These are phyloP conservation scores for Gallinago paraguaiae DNA, from an alignment of 2,113 vertebrate genomes.

Conservation along the genomic window DNA sequence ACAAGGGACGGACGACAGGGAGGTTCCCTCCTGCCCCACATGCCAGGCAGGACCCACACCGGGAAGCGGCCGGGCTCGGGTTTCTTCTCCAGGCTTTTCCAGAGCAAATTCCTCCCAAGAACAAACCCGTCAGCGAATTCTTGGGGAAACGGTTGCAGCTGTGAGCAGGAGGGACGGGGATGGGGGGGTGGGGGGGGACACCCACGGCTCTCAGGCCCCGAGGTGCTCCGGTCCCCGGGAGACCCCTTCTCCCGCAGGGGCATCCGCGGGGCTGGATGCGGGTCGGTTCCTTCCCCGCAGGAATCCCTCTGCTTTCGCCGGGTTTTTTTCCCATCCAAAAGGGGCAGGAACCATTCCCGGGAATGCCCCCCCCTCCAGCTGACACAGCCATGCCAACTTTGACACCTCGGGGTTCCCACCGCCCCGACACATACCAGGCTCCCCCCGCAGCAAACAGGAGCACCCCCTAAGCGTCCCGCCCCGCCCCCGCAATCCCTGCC, in stretches of 20 bases:
- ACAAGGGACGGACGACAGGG: neutral
- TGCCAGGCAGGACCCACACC: neutral
- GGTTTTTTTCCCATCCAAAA: neutral
- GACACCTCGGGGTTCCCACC: neutral
- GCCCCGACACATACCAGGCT: too few relatives aligned
- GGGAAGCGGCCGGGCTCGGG: neutral
- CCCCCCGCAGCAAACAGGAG: too few relatives aligned
- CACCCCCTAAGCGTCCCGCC: neutral
- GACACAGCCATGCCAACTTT: neutral
- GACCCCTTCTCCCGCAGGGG: neutral
- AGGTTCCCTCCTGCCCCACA: fast-evolving
- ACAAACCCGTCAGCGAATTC: slow-evolving; percentile 40
- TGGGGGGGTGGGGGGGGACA: fast-evolving
- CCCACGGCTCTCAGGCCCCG: neutral
- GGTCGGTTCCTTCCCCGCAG: neutral
- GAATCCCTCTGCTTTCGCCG: neutral
- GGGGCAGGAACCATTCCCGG: neutral
- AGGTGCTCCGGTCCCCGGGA: neutral
- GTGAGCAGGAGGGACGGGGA: neutral
- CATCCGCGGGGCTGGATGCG: neutral
- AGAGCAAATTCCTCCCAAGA: slow-evolving; percentile 22
- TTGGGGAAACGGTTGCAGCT: slow-evolving; percentile 17
- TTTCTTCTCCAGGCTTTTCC: slow-evolving; percentile 48
- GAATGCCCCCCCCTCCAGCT: neutral
- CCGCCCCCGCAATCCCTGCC: neutral